These are phyloP conservation scores for Melolontha melolontha DNA, from an alignment of 2,888 invertebrate species.

Conservation along the genomic window DNA sequence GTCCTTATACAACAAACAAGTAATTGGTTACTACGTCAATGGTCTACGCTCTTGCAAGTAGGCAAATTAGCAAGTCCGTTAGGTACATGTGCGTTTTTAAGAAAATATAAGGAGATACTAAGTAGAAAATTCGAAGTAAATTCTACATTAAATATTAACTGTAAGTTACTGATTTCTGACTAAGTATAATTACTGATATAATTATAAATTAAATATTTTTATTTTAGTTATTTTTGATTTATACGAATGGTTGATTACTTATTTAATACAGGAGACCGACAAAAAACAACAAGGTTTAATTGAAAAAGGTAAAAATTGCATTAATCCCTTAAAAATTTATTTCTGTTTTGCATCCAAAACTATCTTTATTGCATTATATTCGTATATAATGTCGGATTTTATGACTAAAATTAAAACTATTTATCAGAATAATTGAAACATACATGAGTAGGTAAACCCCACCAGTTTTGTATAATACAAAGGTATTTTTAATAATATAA, in stretches of 20 bases:
- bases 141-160: constrained; percentile 24
- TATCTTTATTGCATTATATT: too few species aligned
- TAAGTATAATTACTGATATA: constrained; percentile 2
- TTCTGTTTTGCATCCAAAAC: too few species aligned
- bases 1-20: constrained; percentile 91
- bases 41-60: constrained; percentile 67
- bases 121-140: constrained; percentile 60
- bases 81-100: constrained; percentile 77
- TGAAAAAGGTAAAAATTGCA: constrained; percentile 63
- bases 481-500: too few species aligned
- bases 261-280: constrained; percentile 79
- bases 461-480: too few species aligned
- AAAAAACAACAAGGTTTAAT: constrained; percentile 71
- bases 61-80: constrained; percentile 74
- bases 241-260: constrained; percentile 88
- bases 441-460: too few species aligned
- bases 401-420: too few species aligned
- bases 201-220: constrained; percentile 45
- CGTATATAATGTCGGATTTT: too few species aligned
- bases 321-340: not conserved
- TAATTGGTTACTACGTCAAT: constrained; percentile 85
- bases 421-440: too few species aligned
- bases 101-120: constrained; percentile 67
- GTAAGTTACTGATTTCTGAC: constrained; percentile 11
- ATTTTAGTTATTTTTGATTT: constrained; percentile 76